Evolutionary conservation across 2,888 invertebrate species (phyloP), one percentile per base, ranked within the genome.

Genomic region (Lymantria dispar): DNA sequence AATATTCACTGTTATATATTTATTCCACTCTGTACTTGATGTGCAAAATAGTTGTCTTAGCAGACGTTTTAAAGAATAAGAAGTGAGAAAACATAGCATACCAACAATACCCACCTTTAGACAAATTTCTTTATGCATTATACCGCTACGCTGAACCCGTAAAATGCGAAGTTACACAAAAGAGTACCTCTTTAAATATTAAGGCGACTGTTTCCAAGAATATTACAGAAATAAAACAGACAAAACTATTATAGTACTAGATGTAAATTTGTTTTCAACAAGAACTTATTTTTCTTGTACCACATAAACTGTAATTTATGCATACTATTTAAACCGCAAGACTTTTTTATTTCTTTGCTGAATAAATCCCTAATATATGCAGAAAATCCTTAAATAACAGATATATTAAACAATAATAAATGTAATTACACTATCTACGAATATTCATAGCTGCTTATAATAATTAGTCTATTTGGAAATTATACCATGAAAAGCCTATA

Each of bases 191-290:
- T 46, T 52, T 47, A 59, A 54, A 58, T 62, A 53, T 62, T 51
- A 40, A 47, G 48, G 44, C 38, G 33, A 55, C 49, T 52, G 53
- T 57, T 42, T 39, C 15, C 44, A n/a, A 50, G 52, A 40, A 46
- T 60, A 55, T 54, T 50, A 59, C 43, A 14, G 7, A 29, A 52
- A 41, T 56, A 45, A 50, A 50, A 55, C 46, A 56, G 15, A 51
- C 50, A 43, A 43, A 52, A 56, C 30, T 56, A 48, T 53, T 53
- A 46, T 49, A 30, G 47, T 47, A 47, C 31, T 39, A 56, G 60
- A 53, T 60, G 62, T 45, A 56, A 64, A 64, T 53, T 45, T 54
- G 55, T 50, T 56, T 43, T 44, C 59, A 9, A 52, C 37, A 48
- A 62, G 59, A 60, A 64, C 33, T 45, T 62, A 55, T 48, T 57